phyloP scores from a whole-genome alignment of 2,113 vertebrate species.

The Microcebus lehilahytsara region DNA sequence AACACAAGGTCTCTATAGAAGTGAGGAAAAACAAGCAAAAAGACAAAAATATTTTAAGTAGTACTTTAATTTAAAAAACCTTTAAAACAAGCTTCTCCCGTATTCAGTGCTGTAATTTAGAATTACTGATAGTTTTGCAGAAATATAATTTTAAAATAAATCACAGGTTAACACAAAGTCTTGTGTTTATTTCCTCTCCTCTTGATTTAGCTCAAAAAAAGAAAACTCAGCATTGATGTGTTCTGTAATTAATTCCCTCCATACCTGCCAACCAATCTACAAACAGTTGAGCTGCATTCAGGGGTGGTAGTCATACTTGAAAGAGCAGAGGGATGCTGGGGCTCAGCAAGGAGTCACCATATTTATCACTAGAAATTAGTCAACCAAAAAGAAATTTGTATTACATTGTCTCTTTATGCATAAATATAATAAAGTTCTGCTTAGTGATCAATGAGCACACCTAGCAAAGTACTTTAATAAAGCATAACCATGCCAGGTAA shows the following conservation, averaged over 20 bases:
- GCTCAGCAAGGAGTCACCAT: neutral
- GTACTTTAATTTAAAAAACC: neutral
- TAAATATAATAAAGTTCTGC: neutral
- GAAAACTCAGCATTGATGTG: neutral
- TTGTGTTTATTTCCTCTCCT: neutral
- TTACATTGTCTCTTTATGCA: neutral
- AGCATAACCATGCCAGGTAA: neutral
- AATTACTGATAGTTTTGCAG: neutral
- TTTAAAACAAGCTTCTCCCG: neutral
- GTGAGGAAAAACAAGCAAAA: neutral
- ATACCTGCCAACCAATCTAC: neutral
- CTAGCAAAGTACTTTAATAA: constrained; percentile 9
- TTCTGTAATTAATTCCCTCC: constrained; percentile 25
- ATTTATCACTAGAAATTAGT: constrained; percentile 10
- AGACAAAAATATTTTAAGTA: constrained; percentile 4
- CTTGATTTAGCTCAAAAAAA: constrained; percentile 40
- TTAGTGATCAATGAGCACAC: neutral
- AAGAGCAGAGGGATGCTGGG: neutral
- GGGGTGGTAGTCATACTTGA: neutral
- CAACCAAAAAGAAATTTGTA: neutral
- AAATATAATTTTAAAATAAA: constrained; percentile 37
- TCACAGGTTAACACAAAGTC: constrained; percentile 25
- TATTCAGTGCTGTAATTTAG: neutral
- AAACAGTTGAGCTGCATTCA: constrained; percentile 33
- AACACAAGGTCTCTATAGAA: neutral